These are phyloP conservation scores for Aptenodytes forsteri DNA, from an alignment of 2,113 vertebrate genomes.

Conservation along the genomic window DNA sequence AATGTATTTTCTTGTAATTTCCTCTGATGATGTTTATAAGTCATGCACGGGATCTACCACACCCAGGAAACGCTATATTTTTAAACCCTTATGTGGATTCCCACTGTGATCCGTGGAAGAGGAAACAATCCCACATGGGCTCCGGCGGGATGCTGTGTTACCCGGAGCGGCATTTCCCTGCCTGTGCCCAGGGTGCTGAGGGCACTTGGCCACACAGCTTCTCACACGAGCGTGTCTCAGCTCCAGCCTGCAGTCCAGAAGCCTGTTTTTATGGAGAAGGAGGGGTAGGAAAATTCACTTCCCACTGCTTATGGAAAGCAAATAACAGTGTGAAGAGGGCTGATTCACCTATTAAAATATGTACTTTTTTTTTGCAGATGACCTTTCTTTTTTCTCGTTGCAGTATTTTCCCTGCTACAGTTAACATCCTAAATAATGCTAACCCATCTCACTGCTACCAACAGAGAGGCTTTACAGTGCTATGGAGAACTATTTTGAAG, in stretches of 20 bases:
- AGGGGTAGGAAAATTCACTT: not conserved
- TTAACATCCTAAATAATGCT: not conserved
- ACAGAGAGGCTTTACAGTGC: conserved; percentile 12
- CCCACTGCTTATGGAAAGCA: not conserved
- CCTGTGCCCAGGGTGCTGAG: rapidly evolving
- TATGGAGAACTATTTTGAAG: conserved; percentile 35
- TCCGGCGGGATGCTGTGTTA: rapidly evolving
- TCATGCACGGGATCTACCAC: not conserved
- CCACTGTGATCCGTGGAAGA: rapidly evolving
- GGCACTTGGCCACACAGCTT: not conserved
- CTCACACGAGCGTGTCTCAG: rapidly evolving
- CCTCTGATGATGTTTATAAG: not conserved
- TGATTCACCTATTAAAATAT: not conserved
- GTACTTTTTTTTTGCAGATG: not conserved
- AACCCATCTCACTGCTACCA: not conserved
- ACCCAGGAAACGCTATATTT: not conserved
- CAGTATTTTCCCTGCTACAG: not conserved
- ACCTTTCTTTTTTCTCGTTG: not conserved
- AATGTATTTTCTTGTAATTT: not conserved
- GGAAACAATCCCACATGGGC: rapidly evolving
- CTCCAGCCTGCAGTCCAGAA: not conserved
- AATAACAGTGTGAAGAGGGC: not conserved
- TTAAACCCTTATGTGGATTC: not conserved
- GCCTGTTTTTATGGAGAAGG: not conserved
- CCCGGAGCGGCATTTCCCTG: rapidly evolving